Evolutionary conservation across 2,888 invertebrate species (phyloP), one percentile per base, ranked within the genome.

Genomic region (Catocala fraxini): DNA sequence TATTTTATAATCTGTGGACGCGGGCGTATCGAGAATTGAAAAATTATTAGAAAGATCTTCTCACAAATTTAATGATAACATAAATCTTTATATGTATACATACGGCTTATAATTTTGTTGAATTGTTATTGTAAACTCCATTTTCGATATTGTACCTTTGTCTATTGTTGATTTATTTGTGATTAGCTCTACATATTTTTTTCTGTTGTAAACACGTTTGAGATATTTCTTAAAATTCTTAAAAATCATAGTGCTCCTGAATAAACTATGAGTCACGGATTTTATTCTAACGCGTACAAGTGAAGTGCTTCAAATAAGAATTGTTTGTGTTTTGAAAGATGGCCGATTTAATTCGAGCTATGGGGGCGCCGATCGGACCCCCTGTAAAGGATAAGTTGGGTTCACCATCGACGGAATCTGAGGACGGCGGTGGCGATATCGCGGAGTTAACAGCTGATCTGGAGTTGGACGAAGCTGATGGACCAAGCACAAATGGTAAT

Each of bases 391-490:
- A 96, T 90, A 96, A 96, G 91, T 91, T 97, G 75, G 97, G 97
- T 71, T 97, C 97, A 64, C 97, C 98, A 51, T 97, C 97, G 75
- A 97, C 97, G 62, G 97, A 97, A 82, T 98, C 97, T 63, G 98
- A 98, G 81, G 98, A 98, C 86, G 97, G 97, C 47, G 97, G 96
- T 78, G 96, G 94, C 51, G 96, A 96, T 79, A 85, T 95, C 71
- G 95, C 94, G 11, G 96, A 96, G 81, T 87, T 96, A 71, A 95
- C 95, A 15, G 96, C 95, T 57, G 96, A 96, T 85, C 90, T 96
- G 65, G 97, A 97, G 83, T 91, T 95, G 55, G 97, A 97, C 79
- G 97, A 96, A 87, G 95, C 96, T 53, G 96, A 97, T 90, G 95
- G 96, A 56, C 95, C 95, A 59, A 95, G 94, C 84, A 94, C 95